Evolutionary conservation across 2,113 vertebrate species (phyloP).

Genomic region (Leucoraja erinaceus): DNA sequence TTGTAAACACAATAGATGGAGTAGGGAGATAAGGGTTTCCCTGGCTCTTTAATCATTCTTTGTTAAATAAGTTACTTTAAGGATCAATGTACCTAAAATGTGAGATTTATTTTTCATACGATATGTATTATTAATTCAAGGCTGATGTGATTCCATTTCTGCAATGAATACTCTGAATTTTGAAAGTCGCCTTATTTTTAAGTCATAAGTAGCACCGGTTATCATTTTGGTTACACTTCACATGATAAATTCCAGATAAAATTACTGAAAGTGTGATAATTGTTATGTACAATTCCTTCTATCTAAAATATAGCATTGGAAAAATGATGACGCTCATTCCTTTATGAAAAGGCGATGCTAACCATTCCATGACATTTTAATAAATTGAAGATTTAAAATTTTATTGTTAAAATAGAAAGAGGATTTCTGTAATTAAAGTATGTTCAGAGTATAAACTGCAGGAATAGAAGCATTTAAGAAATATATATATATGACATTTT

Average conservation of each 20-base stretch:
- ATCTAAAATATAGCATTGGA: neutral
- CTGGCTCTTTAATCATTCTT: slow-evolving; percentile 53
- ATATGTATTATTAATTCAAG: neutral
- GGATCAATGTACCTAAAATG: slow-evolving; percentile 53
- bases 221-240: neutral
- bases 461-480: neutral
- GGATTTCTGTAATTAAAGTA: neutral
- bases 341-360: neutral
- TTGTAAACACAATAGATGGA: slow-evolving; percentile 63
- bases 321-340: neutral
- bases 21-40: slow-evolving; percentile 54
- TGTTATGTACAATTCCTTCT: neutral
- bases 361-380: neutral
- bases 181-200: neutral
- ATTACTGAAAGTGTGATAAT: neutral
- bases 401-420: neutral
- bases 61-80: slow-evolving; percentile 50
- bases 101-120: neutral
- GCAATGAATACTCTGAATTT: neutral
- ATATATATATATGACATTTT: neutral
- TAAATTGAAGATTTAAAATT: neutral
- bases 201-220: neutral
- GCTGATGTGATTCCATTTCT: neutral
- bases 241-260: neutral
- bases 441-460: neutral